A percentile compares a stretch with the other conserved stretches of the same genome.
These are phyloP conservation scores for Dinomys branickii DNA, from an alignment of 2,113 vertebrate genomes.

Conservation along the genomic window DNA sequence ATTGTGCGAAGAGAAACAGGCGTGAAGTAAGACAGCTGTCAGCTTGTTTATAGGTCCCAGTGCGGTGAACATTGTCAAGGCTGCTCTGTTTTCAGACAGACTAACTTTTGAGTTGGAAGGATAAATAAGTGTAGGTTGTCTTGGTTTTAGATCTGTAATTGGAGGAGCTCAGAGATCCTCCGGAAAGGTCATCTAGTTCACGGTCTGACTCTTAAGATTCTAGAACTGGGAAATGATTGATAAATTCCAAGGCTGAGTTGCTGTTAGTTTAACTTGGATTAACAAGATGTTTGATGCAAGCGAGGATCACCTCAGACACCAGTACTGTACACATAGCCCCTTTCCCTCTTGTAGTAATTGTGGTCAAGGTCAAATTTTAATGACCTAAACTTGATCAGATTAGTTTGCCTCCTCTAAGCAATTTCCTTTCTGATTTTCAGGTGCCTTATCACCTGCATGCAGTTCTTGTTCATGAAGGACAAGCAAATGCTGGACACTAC, in stretches of 20 bases:
- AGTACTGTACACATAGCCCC: rapidly evolving
- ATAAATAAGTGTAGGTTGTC: not conserved
- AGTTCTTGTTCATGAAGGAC: slow-evolving; percentile 96
- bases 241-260: not conserved
- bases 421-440: slow-evolving; percentile 79
- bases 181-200: not conserved
- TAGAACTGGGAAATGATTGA: not conserved
- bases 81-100: not conserved
- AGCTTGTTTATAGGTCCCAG: not conserved
- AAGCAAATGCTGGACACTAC: slow-evolving; percentile 97
- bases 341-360: not conserved
- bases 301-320: not conserved
- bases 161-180: not conserved
- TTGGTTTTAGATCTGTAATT: not conserved
- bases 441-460: slow-evolving; percentile 96
- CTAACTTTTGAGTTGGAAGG: not conserved
- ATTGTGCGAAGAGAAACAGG: not conserved
- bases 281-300: not conserved
- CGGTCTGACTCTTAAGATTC: not conserved
- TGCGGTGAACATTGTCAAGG: not conserved
- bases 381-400: not conserved
- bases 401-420: not conserved
- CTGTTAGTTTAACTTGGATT: not conserved
- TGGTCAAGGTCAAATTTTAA: not conserved
- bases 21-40: not conserved